Evolutionary conservation across 2,113 vertebrate genomes (phyloP).

Genomic region (Sciurus niger): DNA sequence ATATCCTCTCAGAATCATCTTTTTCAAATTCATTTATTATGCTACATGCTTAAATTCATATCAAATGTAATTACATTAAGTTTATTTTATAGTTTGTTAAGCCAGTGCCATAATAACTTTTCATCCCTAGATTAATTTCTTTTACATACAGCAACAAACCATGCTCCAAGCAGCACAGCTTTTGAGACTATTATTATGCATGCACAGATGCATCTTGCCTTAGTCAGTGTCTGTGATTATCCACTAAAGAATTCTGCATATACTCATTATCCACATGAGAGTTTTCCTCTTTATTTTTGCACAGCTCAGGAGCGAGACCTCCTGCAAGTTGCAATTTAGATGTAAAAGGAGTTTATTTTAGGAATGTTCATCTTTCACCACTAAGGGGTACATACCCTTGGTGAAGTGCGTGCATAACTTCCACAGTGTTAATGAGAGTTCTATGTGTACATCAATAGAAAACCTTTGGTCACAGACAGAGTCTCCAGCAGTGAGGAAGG

Average conservation of each 20-base stretch:
- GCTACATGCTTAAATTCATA: conserved; percentile 57
- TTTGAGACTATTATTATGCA: conserved; percentile 67
- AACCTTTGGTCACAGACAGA: conserved; percentile 77
- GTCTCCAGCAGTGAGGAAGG: conserved; percentile 71
- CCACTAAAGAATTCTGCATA: conserved; percentile 77
- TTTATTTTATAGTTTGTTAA: conserved; percentile 74
- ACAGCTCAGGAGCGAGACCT: conserved; percentile 73
- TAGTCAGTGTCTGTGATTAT: conserved; percentile 74
- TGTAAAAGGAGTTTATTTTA: conserved; percentile 85
- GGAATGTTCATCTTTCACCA: conserved; percentile 76
- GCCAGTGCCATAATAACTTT: conserved; percentile 58
- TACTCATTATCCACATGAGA: conserved; percentile 81
- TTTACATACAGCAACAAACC: conserved; percentile 27
- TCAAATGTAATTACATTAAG: conserved; percentile 66
- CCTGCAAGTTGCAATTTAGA: conserved; percentile 82
- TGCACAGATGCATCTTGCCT: conserved; percentile 56
- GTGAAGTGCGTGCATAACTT: conserved; percentile 66
- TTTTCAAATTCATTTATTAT: conserved; percentile 42
- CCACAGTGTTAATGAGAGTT: conserved; percentile 77
- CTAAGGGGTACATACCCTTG: conserved; percentile 64
- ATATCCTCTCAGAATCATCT: conserved; percentile 1
- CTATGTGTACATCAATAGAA: conserved; percentile 54
- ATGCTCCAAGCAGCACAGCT: conserved; percentile 46
- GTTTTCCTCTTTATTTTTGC: conserved; percentile 74
- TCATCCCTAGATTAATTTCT: conserved; percentile 73